Conservation (phyloP, 2,888 invertebrate genomes). For the Platycheirus albimanus region DNA sequence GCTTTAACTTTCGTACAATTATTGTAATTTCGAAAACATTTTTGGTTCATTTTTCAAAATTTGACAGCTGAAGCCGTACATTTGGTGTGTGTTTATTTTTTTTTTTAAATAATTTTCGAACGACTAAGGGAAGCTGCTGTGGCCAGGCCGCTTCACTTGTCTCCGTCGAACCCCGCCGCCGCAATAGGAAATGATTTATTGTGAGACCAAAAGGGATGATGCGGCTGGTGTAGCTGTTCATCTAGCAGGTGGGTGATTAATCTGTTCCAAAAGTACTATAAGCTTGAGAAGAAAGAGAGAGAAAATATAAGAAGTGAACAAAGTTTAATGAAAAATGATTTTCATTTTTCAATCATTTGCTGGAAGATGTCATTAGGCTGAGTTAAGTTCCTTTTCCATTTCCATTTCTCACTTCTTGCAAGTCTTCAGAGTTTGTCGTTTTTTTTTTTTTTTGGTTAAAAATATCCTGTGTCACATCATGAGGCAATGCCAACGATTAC, state of each 20-base stretch:
- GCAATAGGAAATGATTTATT: conserved; percentile 48
- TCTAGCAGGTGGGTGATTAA: conserved; percentile 73
- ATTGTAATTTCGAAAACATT: conserved; percentile 72
- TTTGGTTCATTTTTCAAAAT: conserved; percentile 75
- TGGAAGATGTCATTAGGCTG: conserved; percentile 65
- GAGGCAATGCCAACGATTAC: conserved; percentile 35
- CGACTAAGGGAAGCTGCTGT: conserved; percentile 5
- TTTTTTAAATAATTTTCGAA: conserved; percentile 8
- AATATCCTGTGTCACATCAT: conserved; percentile 38
- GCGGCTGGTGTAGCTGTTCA: conserved; percentile 22
- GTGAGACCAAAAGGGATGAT: conserved; percentile 6
- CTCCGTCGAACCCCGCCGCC: too few species aligned
- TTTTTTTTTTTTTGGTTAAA: conserved; percentile 7
- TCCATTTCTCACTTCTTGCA: neutral
- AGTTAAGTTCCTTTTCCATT: conserved; percentile 10
- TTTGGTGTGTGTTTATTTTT: conserved; percentile 17
- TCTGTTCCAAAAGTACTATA: conserved; percentile 47
- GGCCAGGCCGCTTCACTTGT: conserved; percentile 16
- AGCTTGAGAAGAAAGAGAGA: conserved; percentile 10
- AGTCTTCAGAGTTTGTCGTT: neutral
- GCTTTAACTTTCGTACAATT: conserved; percentile 72
- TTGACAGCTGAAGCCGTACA: conserved; percentile 72
- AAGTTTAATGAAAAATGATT: conserved; percentile 72
- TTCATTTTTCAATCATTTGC: conserved; percentile 73
- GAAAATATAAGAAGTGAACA: neutral